phyloP scores from a whole-genome alignment of 1,140 invertebrate species.

The Carcinoscorpius rotundicauda region DNA sequence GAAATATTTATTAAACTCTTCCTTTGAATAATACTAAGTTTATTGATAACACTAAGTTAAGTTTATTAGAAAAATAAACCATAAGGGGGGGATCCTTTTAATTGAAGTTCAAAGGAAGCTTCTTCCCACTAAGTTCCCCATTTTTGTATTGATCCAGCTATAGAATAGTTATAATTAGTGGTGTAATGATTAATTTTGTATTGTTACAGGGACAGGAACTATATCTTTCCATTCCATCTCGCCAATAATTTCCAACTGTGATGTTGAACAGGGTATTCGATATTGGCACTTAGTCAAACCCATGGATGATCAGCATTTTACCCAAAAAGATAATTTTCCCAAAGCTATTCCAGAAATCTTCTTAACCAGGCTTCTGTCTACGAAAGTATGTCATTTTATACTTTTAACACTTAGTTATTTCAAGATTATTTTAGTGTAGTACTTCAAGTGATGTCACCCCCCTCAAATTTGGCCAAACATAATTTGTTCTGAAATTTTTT shows the following conservation, averaged over 20 bases:
- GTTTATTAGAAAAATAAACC: too few species aligned
- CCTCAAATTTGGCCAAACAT: not conserved
- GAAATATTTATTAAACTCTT: too few species aligned
- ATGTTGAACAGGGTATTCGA: slow-evolving; percentile 10
- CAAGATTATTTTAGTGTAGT: not conserved
- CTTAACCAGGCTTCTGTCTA: slow-evolving; percentile 77
- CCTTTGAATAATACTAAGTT: too few species aligned
- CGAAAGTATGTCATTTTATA: slow-evolving; percentile 41
- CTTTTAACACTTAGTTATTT: not conserved
- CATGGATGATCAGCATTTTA: slow-evolving; percentile 15
- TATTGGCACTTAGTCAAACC: slow-evolving; percentile 21
- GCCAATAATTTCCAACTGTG: not conserved
- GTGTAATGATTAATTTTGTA: too few species aligned
- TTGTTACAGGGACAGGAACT: not conserved
- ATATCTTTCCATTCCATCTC: not conserved
- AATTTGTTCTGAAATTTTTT: not conserved
- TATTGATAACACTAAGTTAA: too few species aligned
- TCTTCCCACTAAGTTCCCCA: too few species aligned
- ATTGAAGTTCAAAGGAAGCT: too few species aligned
- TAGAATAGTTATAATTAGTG: too few species aligned
- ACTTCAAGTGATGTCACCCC: not conserved
- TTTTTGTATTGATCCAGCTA: too few species aligned
- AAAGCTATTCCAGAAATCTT: slow-evolving; percentile 94
- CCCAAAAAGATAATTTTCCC: slow-evolving; percentile 25
- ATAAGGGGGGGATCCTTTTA: too few species aligned